A percentile compares a stretch with the other conserved stretches of the same genome.
Conservation (phyloP, 2,113 vertebrate species). For the Microtus richardsoni region DNA sequence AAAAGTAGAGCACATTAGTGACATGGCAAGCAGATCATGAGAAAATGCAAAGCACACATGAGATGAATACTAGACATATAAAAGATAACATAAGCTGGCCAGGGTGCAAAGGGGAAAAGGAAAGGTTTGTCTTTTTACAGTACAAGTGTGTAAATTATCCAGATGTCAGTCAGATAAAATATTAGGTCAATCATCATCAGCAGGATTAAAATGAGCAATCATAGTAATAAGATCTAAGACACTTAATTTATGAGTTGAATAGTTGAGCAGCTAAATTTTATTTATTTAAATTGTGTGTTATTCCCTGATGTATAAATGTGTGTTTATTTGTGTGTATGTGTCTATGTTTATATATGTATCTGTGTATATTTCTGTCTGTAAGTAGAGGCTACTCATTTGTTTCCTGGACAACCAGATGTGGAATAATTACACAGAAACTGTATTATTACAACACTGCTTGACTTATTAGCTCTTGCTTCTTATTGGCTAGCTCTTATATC, state of each 20-base stretch:
- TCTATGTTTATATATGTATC: neutral
- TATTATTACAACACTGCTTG: no score
- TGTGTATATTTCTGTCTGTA: neutral
- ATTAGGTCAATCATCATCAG: neutral
- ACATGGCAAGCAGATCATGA: neutral
- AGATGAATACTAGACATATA: neutral
- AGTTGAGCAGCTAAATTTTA: neutral
- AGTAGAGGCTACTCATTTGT: no score
- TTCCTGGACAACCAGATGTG: no score
- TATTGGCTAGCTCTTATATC: no score
- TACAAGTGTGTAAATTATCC: neutral
- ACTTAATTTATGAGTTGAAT: neutral
- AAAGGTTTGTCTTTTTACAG: neutral
- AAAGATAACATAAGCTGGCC: neutral
- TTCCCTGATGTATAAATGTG: no score
- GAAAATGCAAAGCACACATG: neutral
- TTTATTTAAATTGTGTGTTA: neutral
- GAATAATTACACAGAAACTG: no score
- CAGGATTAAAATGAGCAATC: neutral
- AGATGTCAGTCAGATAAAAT: neutral
- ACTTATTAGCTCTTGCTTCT: no score
- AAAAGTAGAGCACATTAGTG: neutral
- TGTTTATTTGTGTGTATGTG: neutral
- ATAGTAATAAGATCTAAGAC: neutral
- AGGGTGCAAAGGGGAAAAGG: neutral